Percentiles rank a stretch among this genome's conserved stretches.
phyloP scores from a whole-genome alignment of 2,888 invertebrate species.

The Diploptera punctata region DNA sequence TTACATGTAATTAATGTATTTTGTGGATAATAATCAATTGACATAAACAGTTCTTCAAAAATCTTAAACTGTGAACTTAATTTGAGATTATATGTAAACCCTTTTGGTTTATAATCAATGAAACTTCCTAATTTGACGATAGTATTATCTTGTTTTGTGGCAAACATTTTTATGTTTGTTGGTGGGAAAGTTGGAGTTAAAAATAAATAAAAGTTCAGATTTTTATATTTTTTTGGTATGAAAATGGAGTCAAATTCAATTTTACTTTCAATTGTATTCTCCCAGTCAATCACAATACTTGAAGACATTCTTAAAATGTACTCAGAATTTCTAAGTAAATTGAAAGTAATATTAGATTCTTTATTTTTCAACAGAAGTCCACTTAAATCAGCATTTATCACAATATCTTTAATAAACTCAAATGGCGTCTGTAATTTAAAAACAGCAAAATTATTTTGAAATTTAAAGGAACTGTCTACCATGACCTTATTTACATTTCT shows the following conservation, averaged over 20 bases:
- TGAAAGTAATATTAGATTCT: neutral
- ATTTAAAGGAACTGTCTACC: constrained; percentile 1
- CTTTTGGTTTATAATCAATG: neutral
- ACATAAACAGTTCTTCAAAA: neutral
- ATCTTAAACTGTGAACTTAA: neutral
- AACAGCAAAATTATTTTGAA: constrained; percentile 2
- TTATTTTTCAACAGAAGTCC: neutral
- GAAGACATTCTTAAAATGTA: neutral
- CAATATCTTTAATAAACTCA: neutral
- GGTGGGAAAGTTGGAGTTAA: constrained; percentile 16
- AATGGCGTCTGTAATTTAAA: constrained; percentile 9
- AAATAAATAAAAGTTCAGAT: neutral
- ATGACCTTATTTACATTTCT: neutral
- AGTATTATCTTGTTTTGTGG: neutral
- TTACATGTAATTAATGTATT: neutral
- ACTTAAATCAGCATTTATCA: neutral
- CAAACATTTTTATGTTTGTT: neutral
- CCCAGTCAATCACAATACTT: constrained; percentile 1
- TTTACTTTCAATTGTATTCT: neutral
- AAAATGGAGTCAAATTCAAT: neutral
- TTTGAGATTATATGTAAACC: neutral
- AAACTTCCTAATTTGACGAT: neutral
- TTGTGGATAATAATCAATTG: neutral
- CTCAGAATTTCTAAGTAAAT: constrained; percentile 10
- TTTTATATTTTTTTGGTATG: neutral